A percentile compares a stretch with the other conserved stretches of the same genome.
phyloP scores from a whole-genome alignment of 2,888 invertebrate species.

The Leucophenga montana region DNA sequence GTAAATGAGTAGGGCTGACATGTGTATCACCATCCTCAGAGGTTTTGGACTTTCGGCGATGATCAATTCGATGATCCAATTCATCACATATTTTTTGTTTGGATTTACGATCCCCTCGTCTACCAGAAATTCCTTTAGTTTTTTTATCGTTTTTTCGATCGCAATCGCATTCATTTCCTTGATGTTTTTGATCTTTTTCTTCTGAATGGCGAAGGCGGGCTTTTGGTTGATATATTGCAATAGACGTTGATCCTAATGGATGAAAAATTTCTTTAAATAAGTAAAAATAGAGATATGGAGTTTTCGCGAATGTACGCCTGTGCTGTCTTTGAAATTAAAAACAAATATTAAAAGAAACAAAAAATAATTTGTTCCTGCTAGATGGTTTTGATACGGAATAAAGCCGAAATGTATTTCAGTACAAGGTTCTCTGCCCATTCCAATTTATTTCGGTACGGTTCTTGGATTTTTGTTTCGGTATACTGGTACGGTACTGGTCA shows the following conservation, averaged over 20 bases:
- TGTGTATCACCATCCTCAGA: slow-evolving; percentile 50
- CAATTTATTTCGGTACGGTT: too few species aligned
- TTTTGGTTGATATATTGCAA: slow-evolving; percentile 90
- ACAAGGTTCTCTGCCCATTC: too few species aligned
- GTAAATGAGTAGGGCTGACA: background rate
- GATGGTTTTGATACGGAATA: too few species aligned
- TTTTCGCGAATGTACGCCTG: too few species aligned
- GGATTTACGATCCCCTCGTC: slow-evolving; percentile 42
- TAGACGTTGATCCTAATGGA: slow-evolving; percentile 84
- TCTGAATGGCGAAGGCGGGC: slow-evolving; percentile 61
- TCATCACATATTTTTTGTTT: slow-evolving; percentile 37
- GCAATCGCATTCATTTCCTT: slow-evolving; percentile 29
- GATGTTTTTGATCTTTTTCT: slow-evolving; percentile 46
- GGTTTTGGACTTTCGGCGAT: slow-evolving; percentile 47
- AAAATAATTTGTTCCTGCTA: too few species aligned
- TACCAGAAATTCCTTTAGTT: slow-evolving; percentile 29
- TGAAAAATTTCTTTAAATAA: background rate
- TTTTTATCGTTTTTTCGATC: slow-evolving; percentile 43
- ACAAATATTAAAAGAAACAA: too few species aligned
- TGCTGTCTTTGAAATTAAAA: too few species aligned
- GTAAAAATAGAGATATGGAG: slow-evolving; percentile 12
- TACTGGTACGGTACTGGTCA: too few species aligned
- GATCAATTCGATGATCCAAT: slow-evolving; percentile 13
- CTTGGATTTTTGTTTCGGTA: too few species aligned
- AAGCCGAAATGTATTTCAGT: too few species aligned